Base-by-base conservation (phyloP, 2,797 vertebrate species). In the Pseudotriccus pelzelni region DNA sequence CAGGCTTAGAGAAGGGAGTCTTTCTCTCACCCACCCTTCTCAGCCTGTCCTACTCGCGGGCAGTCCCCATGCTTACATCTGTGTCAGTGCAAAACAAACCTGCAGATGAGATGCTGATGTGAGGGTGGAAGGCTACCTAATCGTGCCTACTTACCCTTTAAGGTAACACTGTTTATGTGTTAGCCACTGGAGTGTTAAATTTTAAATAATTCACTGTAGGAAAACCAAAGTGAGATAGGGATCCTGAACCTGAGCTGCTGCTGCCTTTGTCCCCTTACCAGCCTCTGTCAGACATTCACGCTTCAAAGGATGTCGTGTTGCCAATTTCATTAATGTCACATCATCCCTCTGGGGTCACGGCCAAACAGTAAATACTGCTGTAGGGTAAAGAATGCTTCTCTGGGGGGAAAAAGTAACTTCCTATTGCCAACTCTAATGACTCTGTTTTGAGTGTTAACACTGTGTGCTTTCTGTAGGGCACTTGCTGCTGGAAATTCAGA, bases 361-460 rank as follows among this genome's bases (percentile, higher is more conserved):
- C 87, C 83, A 88, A 93, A 77, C 55, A 79, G 63, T 90, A 88
- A 87, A 94, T 92, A 70, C 25, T 94, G 87, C 95, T 94, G 63
- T 70, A 89, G 79, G 80, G 67, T 90, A 81, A 86, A 70, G 89
- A 88, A 76, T 1, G 4, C 58, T 88, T 77, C 70, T 93, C 63
- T 43, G 18, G 50, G 69, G 66, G 24, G 28, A 58, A 59, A 66
- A 92, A 84, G 73, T 86, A 79, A 77, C 80, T 91, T 73, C 36
- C 43, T 72, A 11, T 77, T 94, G 80, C 77, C 93, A 90, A 0
- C 34, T 68, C 21, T 66, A 25, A 50, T 73, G 66, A 62, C 56
- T 77, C 50, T 18, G 17, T 52, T 87, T 21, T 68, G 34, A 74
- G 32, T 55, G 28, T 77, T 92, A 69, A 53, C 22, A 34, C 70